These are phyloP conservation scores for Hemicordylus capensis DNA, from an alignment of 2,113 vertebrate species.

Conservation along the genomic window DNA sequence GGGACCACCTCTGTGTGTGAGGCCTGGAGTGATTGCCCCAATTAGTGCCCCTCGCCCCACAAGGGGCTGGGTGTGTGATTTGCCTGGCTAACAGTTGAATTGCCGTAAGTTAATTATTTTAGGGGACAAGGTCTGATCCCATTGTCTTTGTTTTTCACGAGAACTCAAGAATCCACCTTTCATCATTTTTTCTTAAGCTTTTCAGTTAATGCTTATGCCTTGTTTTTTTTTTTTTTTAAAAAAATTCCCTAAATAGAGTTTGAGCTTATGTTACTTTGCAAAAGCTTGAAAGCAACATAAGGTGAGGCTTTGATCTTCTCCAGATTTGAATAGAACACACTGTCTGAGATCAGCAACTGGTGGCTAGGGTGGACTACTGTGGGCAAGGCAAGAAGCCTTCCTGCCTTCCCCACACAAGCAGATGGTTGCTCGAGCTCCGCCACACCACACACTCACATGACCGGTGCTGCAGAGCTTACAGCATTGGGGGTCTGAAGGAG, in stretches of 20 bases:
- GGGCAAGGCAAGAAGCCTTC: too few species aligned
- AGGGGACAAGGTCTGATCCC: neutral
- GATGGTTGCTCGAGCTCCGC: too few species aligned
- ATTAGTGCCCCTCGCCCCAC: too few species aligned
- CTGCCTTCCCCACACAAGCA: too few species aligned
- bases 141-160: neutral
- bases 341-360: too few species aligned
- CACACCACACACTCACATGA: too few species aligned
- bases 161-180: neutral
- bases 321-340: neutral
- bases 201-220: neutral
- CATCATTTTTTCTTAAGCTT: neutral
- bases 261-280: neutral
- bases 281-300: constrained; percentile 4
- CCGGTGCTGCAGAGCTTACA: too few species aligned
- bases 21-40: too few species aligned
- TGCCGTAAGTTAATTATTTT: neutral
- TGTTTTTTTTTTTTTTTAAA: too few species aligned
- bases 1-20: too few species aligned
- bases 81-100: neutral
- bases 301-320: constrained; percentile 19
- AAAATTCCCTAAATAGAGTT: neutral
- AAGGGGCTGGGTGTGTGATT: neutral
- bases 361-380: too few species aligned
- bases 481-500: too few species aligned